Evolutionary conservation across 2,113 vertebrate species (phyloP).

Genomic region (Corythornis vintsioides): DNA sequence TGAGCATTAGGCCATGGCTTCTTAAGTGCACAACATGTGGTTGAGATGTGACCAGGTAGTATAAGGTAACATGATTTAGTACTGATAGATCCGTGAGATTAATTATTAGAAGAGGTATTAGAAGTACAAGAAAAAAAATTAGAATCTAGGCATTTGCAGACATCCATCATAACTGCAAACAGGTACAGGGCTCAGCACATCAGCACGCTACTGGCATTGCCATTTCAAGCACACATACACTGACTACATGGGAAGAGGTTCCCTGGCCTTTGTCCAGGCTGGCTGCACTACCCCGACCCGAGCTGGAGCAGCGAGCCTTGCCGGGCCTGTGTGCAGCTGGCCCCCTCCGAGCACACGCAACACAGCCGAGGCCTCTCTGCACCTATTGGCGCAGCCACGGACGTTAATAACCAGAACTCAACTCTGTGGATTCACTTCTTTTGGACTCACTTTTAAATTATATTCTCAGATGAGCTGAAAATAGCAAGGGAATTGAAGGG

Average conservation of each 20-base stretch:
- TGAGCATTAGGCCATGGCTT: background rate
- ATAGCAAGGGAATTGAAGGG: background rate
- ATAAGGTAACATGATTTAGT: background rate
- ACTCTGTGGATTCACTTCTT: rapidly evolving
- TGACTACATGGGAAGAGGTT: background rate
- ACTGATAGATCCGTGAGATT: background rate
- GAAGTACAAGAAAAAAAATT: background rate
- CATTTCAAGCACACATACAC: background rate
- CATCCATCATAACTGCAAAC: background rate
- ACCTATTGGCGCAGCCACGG: background rate
- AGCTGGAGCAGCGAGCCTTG: background rate
- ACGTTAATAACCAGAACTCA: background rate
- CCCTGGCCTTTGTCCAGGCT: background rate
- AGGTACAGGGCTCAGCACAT: rapidly evolving
- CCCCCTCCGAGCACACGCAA: background rate
- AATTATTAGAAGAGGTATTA: background rate
- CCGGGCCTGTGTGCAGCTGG: background rate
- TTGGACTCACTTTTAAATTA: background rate
- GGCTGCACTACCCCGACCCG: background rate
- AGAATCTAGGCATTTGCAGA: background rate
- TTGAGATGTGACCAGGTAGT: background rate
- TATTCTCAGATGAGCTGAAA: background rate
- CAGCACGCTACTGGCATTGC: background rate
- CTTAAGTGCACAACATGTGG: background rate
- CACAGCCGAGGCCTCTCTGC: background rate